A percentile compares a stretch with the other conserved stretches of the same genome.
Evolutionary conservation across 1,140 invertebrate genomes (phyloP).

Genomic region (Ceratosolen solmsi): DNA sequence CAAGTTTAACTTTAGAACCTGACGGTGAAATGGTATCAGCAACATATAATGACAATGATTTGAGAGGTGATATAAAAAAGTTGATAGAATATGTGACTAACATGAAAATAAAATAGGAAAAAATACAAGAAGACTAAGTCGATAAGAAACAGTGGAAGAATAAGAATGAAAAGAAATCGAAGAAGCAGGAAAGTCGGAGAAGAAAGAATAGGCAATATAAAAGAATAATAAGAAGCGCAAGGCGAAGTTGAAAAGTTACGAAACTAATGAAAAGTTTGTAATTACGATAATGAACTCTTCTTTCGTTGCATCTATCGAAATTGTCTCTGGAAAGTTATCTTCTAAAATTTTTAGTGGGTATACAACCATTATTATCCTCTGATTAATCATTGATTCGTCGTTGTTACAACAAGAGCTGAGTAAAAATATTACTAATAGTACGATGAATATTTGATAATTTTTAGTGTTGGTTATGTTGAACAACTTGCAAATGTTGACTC

Average conservation of each 20-base stretch:
- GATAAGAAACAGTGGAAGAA: not conserved
- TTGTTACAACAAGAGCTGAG: not conserved
- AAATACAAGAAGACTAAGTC: conserved; percentile 54
- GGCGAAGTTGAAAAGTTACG: conserved; percentile 41
- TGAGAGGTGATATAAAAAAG: conserved; percentile 16
- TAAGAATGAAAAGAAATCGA: conserved; percentile 16
- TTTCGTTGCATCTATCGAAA: too few species aligned
- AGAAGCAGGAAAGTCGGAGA: conserved; percentile 28
- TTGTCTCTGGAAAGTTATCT: too few species aligned
- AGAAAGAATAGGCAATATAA: not conserved
- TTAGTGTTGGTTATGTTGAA: not conserved
- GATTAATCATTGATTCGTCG: too few species aligned
- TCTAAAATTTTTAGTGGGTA: too few species aligned
- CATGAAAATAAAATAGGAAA: conserved; percentile 55
- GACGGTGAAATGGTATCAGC: not conserved
- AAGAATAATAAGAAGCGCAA: not conserved
- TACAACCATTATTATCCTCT: too few species aligned
- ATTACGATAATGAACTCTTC: too few species aligned
- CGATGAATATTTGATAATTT: conserved; percentile 19
- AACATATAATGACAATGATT: conserved; percentile 38
- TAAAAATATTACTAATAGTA: not conserved
- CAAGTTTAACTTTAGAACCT: too few species aligned
- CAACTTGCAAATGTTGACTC: not conserved
- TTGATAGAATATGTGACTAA: not conserved
- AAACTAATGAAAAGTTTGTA: conserved; percentile 52